Base-by-base conservation (phyloP, 2,888 invertebrate species). In the Apocheima hispidaria region DNA sequence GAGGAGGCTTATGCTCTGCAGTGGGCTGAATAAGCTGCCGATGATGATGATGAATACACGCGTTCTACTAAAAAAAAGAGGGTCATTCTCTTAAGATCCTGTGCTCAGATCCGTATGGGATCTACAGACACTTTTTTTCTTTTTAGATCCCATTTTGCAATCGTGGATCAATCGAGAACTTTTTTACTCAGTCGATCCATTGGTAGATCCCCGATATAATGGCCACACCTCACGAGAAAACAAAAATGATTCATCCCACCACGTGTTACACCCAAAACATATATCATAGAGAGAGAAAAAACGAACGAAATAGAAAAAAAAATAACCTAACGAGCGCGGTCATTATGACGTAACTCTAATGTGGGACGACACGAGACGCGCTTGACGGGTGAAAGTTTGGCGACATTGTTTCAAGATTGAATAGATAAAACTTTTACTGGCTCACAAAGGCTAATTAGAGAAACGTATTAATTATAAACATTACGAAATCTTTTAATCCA, bases 311-410 rank as follows among this genome's bases (percentile, higher is more conserved):
- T 36, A 53, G 56, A 64, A 54, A 69, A 67, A 36, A 44, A 52
- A 50, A n/a, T n/a, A 41, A 48, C 30, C 10, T 59, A 26, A 60
- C 48, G 20, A 59, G 38, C 1, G 14, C 26, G 60, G 58, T 69
- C 60, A 69, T 69, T 68, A 74, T 83, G 77, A 79, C 65, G 78
- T 70, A 82, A 84, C 63, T 12, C 50, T 63, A 64, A 77, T 76
- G 83, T 83, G 81, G 79, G 79, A 77, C 78, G 73, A 72, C 50
- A 56, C 78, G 73, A 72, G 49, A 56, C 66, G 63, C 50, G 69
- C 57, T 48, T 50, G 60, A 51, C 55, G 38, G 64, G 81, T 67
- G 85, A 85, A 84, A 85, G 85, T 82, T 66, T 70, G 61, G 74
- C 73, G 74, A 81, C 81, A 81, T 77, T 78, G 82, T 80, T 74